These are phyloP conservation scores for Eleutherodactylus coqui DNA, from an alignment of 2,797 vertebrate species.

Conservation along the genomic window DNA sequence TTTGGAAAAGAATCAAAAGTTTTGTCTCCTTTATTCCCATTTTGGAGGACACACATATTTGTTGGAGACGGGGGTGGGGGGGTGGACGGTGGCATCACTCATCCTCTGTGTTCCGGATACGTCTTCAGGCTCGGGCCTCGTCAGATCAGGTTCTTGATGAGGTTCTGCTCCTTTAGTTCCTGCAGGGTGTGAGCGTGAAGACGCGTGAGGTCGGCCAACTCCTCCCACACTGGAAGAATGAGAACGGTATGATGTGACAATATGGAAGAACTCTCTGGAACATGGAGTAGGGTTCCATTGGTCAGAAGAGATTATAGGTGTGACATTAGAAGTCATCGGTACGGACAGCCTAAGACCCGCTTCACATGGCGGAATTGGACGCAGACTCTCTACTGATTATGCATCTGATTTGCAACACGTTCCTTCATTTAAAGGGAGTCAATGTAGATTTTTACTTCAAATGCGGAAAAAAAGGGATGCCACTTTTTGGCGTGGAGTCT, in stretches of 20 bases:
- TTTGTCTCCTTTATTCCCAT: background rate
- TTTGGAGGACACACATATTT: too few relatives aligned
- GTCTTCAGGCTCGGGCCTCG: background rate
- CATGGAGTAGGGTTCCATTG: background rate
- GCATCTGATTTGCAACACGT: too few relatives aligned
- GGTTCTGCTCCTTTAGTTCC: conserved; percentile 51
- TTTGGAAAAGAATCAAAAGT: background rate
- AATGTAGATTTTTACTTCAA: too few relatives aligned
- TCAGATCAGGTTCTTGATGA: conserved; percentile 28
- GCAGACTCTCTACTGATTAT: too few relatives aligned
- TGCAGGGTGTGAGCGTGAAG: conserved; percentile 51
- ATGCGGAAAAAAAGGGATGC: too few relatives aligned
- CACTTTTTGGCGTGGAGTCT: too few relatives aligned
- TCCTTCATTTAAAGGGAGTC: too few relatives aligned
- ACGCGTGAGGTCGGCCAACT: conserved; percentile 47
- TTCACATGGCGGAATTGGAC: too few relatives aligned
- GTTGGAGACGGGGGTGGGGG: background rate
- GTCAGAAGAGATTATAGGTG: background rate
- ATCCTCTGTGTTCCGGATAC: background rate
- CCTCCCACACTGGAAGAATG: conserved; percentile 41
- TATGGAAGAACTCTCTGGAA: background rate
- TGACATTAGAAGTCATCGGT: background rate
- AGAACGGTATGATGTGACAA: background rate
- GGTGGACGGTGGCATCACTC: background rate
- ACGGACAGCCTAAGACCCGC: too few relatives aligned